Percentiles rank a stretch among this genome's conserved stretches.
These are phyloP conservation scores for Capra hircus DNA, from an alignment of 2,113 vertebrate genomes.

Conservation along the genomic window DNA sequence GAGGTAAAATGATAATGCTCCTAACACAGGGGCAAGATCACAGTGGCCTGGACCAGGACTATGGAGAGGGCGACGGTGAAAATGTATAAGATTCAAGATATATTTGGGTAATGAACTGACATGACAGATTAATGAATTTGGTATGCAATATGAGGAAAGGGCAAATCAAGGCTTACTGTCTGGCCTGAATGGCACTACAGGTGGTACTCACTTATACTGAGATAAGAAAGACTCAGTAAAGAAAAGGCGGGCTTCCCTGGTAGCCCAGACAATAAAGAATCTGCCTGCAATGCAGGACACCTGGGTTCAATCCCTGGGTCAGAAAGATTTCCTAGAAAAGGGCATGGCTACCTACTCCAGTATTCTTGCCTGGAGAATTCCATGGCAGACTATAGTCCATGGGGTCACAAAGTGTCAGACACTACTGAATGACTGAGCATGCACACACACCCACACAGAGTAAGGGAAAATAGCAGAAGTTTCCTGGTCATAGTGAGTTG, in stretches of 20 bases:
- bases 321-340: not conserved
- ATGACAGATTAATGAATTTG: not conserved
- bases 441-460: not conserved
- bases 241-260: not conserved
- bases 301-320: not conserved
- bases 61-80: not conserved
- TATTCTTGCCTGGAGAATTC: not conserved
- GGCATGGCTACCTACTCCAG: not conserved
- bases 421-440: not conserved
- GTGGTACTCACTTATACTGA: not conserved
- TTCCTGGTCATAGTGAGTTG: not conserved
- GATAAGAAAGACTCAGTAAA: not conserved
- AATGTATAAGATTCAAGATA: not conserved
- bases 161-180: not conserved
- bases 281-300: not conserved
- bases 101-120: not conserved
- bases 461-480: not conserved
- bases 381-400: not conserved
- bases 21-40: not conserved
- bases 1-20: not conserved
- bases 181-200: not conserved
- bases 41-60: not conserved
- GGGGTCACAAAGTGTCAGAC: not conserved
- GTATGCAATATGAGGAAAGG: not conserved
- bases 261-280: not conserved